Evolutionary conservation across 2,113 vertebrate species (phyloP), one percentile per base, ranked within the genome.

Genomic region (Crocuta crocuta): DNA sequence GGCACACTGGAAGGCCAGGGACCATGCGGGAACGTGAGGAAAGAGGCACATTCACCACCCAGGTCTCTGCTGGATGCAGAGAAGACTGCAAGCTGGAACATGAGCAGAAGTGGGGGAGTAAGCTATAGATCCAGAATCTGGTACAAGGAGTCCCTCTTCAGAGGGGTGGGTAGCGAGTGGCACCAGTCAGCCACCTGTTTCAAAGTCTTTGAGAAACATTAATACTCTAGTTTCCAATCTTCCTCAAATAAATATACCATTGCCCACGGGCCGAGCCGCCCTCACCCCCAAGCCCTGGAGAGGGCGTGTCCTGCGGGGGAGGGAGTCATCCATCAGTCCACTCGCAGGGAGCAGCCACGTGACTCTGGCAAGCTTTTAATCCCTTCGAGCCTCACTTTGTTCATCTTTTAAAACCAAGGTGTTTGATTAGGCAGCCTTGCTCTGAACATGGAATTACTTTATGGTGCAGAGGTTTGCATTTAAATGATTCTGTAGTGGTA

Each of bases 361-460:
- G 92, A 50, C 71, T 82, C 80, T 50, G 80, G 39, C 11, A 93
- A 55, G 28, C 81, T 84, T 70, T 70, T 39, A 10, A 50, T 55
- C 8, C 23, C 50, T 84, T 35, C 8, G 58, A n/a, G 61, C 45
- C 53, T 95, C 84, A 53, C 28, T 73, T 83, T 1, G 15, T 35
- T 94, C 53, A 84, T 50, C 48, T 50, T 84, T 92, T 88, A 83
- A 92, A 81, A 66, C 35, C 7, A 78, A 4, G 7, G 19, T 95
- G 71, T 93, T 89, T 31, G n/a, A 45, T 70, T 90, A 81, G 94
- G 50, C 35, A 70, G n/a, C 23, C 43, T 94, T 45, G 6, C 17
- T 88, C 93, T 90, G 58, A 80, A 95, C 80, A 8, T 15, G 45
- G 63, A 83, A 50, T 74, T 43, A 55, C 93, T 53, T 85, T 70